Base-by-base conservation (phyloP, 64 coral and sea anemone species). In the Montipora foliosa region DNA sequence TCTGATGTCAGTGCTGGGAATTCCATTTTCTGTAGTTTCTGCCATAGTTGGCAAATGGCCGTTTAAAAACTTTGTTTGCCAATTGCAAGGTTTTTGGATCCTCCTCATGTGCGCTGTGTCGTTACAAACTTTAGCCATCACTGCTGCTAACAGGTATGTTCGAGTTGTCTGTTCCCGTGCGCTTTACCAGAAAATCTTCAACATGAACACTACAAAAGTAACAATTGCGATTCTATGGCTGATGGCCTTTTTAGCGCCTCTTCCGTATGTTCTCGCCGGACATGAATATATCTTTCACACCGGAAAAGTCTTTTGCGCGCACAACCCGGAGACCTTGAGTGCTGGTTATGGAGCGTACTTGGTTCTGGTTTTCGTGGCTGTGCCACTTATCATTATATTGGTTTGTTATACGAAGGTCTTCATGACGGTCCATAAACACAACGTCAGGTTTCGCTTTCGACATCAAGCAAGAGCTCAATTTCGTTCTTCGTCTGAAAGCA, bases 261-360 rank as follows among this genome's bases (percentile, higher is more conserved):
- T 92, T 24, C 90, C 94, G 12, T 95, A 95, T 49, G 66, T 89
- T 12, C 5, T 78, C 14, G 29, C 75, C 13, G 90, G 84, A 11
- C 51, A 95, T 16, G 79, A 91, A 15, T 92, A 83, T 79, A 61
- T 95, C 72, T 95, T 95, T 47, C 94, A 95, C 68, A 90, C 94
- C 14, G 94, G 94, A 29, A 95, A 92, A 14, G 77, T 87, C 16
- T 92, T 95, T 21, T 95, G 94, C 72, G 68, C 88, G 25, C 93
- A 95, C 57, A 85, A 95, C 60, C 5, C 48, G 51, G 77, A 64
- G 29, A 66, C 61, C 13, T 68, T 87, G 37, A 64, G 66, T 2
- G 19, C 74, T 5, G 82, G 90, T 44, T 95, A 95, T 13, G 77
- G 83, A 70, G 90, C 85, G 6, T 92, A 80, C 47, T 58, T 95